phyloP scores from a whole-genome alignment of 2,113 vertebrate genomes.

The Microcebus griseorufus region DNA sequence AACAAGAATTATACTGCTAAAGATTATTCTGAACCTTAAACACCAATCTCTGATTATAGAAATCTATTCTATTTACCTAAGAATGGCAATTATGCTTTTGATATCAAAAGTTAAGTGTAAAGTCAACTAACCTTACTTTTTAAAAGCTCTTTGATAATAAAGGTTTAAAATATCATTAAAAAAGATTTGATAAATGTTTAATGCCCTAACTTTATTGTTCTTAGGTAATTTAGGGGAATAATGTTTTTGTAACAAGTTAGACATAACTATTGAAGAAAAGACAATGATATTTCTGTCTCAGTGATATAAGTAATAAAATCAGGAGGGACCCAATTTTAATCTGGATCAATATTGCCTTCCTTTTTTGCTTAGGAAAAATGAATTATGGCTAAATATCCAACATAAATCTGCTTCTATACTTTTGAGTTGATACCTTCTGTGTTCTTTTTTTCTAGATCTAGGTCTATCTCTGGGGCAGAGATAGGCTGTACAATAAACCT shows the following conservation, averaged over 20 bases:
- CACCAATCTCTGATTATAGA: neutral
- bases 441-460: neutral
- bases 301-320: neutral
- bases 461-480: neutral
- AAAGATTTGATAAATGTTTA: neutral
- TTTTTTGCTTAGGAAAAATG: slow-evolving; percentile 45
- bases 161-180: neutral
- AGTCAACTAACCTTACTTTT: neutral
- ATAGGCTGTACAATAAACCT: neutral
- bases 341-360: neutral
- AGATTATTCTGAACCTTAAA: neutral
- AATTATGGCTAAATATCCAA: slow-evolving; percentile 21
- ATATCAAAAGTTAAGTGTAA: neutral
- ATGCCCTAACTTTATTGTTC: neutral
- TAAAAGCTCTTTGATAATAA: neutral
- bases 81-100: neutral
- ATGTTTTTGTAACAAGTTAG: neutral
- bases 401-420: neutral
- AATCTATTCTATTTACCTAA: neutral
- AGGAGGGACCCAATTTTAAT: neutral
- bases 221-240: neutral
- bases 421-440: neutral
- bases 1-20: neutral
- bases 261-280: slow-evolving; percentile 5
- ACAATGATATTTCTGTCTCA: slow-evolving; percentile 31